Base-by-base conservation (phyloP, 2,888 invertebrate species). In the Leptinotarsa peninsularis region DNA sequence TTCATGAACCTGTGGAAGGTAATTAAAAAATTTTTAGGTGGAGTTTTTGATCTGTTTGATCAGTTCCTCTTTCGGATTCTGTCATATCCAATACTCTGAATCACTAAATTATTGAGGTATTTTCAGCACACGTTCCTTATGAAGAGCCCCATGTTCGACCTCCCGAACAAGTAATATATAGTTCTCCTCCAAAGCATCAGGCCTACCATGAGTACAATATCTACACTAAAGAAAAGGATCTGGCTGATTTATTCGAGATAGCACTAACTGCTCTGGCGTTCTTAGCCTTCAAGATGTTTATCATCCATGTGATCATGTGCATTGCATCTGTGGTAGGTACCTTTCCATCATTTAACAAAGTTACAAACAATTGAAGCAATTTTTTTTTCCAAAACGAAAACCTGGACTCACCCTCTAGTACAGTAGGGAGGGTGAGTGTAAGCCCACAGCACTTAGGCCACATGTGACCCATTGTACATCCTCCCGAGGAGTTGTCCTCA, bases 261-360 rank as follows among this genome's bases (percentile, higher is more conserved):
- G 94, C 95, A 0, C 89, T 95, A 33, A 95, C 95, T 0, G 95
- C 95, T 0, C 90, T 96, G 54, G 95, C 95, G 0, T 95, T 94
- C 84, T 87, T 95, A 14, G 94, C 95, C 0, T 96, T 96, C 82
- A 94, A 94, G 49, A 92, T 95, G 89, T 96, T 96, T 82, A 89
- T 94, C 17, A 89, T 95, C 66, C 95, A 96, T 86, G 92, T 95
- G 17, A 89, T 95, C 13, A 93, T 95, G 93, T 94, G 94, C 84
- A 92, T 94, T 68, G 91, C 92, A 0, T 84, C 84, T 82, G 89
- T 90, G 89, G 93, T 93, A 84, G 87, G 90, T 85, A 43, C 3
- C 43, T 43, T 10, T 0, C 1, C 7, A 76, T 21, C 3, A 4
- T 56, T 10, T 56, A 56, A 56, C 56, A 13, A 56, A 18, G 43